Evolutionary conservation across 2,888 invertebrate genomes (phyloP).

Genomic region (Eucriotettix oculatus): DNA sequence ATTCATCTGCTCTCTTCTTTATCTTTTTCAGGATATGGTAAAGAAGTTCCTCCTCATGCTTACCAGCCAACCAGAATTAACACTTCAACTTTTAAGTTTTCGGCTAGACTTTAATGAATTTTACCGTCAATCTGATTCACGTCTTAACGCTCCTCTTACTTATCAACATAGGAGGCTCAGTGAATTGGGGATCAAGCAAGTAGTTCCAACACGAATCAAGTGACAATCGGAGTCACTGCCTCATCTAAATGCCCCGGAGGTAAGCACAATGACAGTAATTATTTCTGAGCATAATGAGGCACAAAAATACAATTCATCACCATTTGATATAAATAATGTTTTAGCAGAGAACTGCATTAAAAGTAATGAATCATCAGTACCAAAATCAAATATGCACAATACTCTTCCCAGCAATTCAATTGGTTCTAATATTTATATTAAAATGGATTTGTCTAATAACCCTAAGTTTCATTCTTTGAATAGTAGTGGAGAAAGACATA

Average conservation of each 20-base stretch:
- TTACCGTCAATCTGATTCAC: slow-evolving; percentile 69
- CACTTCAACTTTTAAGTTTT: slow-evolving; percentile 76
- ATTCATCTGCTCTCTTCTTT: too few relatives aligned
- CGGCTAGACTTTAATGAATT: slow-evolving; percentile 90
- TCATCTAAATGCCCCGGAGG: neutral
- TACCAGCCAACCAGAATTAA: slow-evolving; percentile 68
- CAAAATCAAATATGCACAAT: neutral
- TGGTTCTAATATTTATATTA: neutral
- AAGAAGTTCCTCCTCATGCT: slow-evolving; percentile 71
- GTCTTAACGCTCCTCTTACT: slow-evolving; percentile 43
- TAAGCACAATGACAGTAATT: neutral
- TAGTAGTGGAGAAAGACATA: too few relatives aligned
- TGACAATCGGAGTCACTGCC: neutral
- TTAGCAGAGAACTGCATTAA: neutral
- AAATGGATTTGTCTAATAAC: too few relatives aligned
- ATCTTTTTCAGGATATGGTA: slow-evolving; percentile 51
- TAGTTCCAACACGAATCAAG: neutral
- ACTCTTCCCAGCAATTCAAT: neutral
- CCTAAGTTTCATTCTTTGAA: too few relatives aligned
- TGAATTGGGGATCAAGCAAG: neutral
- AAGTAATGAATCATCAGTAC: neutral
- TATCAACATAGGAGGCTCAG: slow-evolving; percentile 23
- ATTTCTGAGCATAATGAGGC: neutral
- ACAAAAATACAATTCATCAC: neutral
- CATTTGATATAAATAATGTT: neutral